Base-by-base conservation (phyloP, 2,797 vertebrate genomes). In the Falco novaeseelandiae region DNA sequence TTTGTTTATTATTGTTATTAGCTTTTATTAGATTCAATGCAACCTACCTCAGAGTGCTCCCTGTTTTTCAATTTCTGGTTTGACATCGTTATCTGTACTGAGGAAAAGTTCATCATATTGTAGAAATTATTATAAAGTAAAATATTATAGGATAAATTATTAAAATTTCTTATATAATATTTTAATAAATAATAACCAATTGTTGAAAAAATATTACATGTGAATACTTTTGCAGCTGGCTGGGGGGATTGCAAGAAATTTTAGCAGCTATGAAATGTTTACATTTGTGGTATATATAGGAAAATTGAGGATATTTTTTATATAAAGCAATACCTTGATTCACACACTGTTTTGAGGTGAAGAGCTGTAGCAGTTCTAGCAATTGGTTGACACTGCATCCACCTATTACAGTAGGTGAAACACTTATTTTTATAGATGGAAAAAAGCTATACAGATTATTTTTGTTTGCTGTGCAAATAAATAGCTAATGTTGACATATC, bases 1-100 rank as follows among this genome's bases (percentile, higher is more conserved):
- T 80, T 96, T 94, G 82, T 91, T 95, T 94, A 87, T 95, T 96
- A 90, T 85, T 87, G 71, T 91, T 91, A 95, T 90, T 92, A 92
- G 77, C 63, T 93, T 92, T 93, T 90, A 93, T 87, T 94, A 90
- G 51, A 70, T 79, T 82, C 66, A 46, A 14, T 52, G 63, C 54
- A 90, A 78, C 52, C 49, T 90, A 87, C 58, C 71, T 96, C 71
- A 79, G 65, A 76, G 16, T 80, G 49, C 12, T 29, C 51, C 61
- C 38, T 77, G 44, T 57, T 93, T 89, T 92, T 85, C 73, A 62
- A 5, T 73, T 92, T 85, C 78, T 95, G 23, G 12, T 71, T 90
- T 87, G 83, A 80, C 32, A 52, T 12, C 38, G 27, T 73, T 93
- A 79, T 89, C 77, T 34, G 23, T 54, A 46, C 51, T 12, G 62